Evolutionary conservation across 2,888 invertebrate species (phyloP).

Genomic region (Ethmia dodecea): DNA sequence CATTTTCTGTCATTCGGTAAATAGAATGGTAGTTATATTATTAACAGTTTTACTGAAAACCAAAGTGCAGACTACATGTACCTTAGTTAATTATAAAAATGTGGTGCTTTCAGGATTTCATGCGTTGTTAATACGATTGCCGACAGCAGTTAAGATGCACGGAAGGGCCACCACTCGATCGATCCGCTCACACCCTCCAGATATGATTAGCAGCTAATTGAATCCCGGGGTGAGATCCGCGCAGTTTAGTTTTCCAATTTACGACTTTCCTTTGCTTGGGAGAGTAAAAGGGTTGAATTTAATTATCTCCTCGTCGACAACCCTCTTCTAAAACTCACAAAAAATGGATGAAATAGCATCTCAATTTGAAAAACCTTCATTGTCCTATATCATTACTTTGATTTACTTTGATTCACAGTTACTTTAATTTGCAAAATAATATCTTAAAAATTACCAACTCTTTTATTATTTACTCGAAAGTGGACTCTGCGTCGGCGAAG

Average conservation of each 20-base stretch:
- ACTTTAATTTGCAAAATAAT: too few relatives aligned
- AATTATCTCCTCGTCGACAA: constrained; percentile 59
- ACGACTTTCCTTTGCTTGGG: constrained; percentile 64
- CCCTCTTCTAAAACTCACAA: constrained; percentile 49
- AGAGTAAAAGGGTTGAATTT: constrained; percentile 71
- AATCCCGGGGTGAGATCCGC: constrained; percentile 72
- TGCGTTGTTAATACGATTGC: too few relatives aligned
- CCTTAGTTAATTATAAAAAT: too few relatives aligned
- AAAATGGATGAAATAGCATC: constrained; percentile 54
- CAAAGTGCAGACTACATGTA: too few relatives aligned
- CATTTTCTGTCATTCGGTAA: too few relatives aligned
- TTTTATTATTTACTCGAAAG: too few relatives aligned
- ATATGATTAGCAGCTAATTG: constrained; percentile 77
- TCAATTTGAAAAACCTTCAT: constrained; percentile 36
- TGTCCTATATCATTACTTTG: constrained; percentile 33
- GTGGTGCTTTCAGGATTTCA: too few relatives aligned
- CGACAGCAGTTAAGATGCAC: constrained; percentile 34
- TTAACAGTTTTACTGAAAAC: too few relatives aligned
- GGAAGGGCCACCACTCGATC: constrained; percentile 51
- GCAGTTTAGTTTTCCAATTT: constrained; percentile 77
- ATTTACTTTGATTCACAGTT: too few relatives aligned
- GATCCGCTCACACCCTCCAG: constrained; percentile 72
- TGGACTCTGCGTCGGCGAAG: too few relatives aligned
- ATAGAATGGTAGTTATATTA: too few relatives aligned
- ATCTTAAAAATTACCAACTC: too few relatives aligned